Percentiles rank a stretch among this genome's conserved stretches.
These are phyloP conservation scores for Champsocephalus esox DNA, from an alignment of 2,797 vertebrate genomes.

Conservation along the genomic window DNA sequence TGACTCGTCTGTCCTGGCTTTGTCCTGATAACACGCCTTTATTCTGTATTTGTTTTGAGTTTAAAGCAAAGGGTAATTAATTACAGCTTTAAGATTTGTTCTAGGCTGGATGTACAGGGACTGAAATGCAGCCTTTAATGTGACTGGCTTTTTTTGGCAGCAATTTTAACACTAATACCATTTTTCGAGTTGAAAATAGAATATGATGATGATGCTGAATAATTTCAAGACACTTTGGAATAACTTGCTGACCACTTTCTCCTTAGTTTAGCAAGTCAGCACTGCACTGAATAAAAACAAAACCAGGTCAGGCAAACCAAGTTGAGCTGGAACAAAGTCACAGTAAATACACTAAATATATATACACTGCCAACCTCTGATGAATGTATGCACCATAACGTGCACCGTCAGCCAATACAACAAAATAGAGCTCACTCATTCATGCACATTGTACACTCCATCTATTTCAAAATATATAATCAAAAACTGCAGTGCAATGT, in stretches of 20 bases:
- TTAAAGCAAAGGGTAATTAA: too few species aligned
- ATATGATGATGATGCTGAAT: neutral
- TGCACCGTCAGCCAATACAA: too few species aligned
- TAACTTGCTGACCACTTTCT: neutral
- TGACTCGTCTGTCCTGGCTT: too few species aligned
- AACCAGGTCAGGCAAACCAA: neutral
- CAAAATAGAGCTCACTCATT: neutral
- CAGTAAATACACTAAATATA: neutral
- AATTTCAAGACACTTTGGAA: neutral
- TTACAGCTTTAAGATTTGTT: too few species aligned
- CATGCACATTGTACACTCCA: neutral
- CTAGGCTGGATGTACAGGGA: neutral
- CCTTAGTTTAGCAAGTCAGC: neutral
- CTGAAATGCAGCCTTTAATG: neutral
- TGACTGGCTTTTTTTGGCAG: neutral
- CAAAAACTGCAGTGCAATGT: neutral
- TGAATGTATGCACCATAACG: too few species aligned
- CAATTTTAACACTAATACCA: neutral
- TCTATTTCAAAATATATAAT: too few species aligned
- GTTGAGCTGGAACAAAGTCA: neutral
- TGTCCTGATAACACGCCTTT: too few species aligned
- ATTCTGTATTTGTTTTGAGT: too few species aligned
- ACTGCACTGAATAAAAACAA: neutral
- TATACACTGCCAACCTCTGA: neutral
- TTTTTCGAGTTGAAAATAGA: neutral